Evolutionary conservation across 2,113 vertebrate species (phyloP).

Genomic region (Glareola pratincola): DNA sequence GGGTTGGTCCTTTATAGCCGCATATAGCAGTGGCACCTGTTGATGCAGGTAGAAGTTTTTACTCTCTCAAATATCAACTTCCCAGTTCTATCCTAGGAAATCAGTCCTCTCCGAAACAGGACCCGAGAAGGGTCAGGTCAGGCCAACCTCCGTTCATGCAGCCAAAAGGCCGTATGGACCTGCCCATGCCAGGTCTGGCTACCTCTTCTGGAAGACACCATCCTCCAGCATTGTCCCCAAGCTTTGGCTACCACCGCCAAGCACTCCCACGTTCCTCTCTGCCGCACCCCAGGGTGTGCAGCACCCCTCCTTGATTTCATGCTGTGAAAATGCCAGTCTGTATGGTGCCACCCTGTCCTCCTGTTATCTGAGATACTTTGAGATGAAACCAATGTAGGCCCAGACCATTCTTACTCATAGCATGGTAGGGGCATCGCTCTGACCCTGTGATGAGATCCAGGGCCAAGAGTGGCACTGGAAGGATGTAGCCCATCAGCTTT

Average conservation of each 20-base stretch:
- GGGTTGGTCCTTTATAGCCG: neutral
- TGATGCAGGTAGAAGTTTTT: neutral
- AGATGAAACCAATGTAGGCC: neutral
- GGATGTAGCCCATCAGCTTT: neutral
- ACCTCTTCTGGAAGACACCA: neutral
- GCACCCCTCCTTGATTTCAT: neutral
- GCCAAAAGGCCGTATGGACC: neutral
- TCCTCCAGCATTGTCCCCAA: fast-evolving
- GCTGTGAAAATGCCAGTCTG: neutral
- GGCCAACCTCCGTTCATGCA: neutral
- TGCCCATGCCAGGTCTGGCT: neutral
- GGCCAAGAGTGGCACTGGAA: neutral
- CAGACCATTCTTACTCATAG: neutral
- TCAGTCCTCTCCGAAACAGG: neutral
- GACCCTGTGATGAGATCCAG: neutral
- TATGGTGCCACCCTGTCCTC: neutral
- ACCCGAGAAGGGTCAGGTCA: neutral
- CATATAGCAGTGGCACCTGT: neutral
- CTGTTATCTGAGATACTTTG: neutral
- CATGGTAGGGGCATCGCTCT: fast-evolving
- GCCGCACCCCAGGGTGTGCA: fast-evolving
- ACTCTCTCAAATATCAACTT: neutral
- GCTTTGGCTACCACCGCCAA: neutral
- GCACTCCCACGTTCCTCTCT: neutral
- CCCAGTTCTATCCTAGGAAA: neutral